Evolutionary conservation across 2,797 vertebrate species (phyloP).

Genomic region (Gadopsis marmoratus): DNA sequence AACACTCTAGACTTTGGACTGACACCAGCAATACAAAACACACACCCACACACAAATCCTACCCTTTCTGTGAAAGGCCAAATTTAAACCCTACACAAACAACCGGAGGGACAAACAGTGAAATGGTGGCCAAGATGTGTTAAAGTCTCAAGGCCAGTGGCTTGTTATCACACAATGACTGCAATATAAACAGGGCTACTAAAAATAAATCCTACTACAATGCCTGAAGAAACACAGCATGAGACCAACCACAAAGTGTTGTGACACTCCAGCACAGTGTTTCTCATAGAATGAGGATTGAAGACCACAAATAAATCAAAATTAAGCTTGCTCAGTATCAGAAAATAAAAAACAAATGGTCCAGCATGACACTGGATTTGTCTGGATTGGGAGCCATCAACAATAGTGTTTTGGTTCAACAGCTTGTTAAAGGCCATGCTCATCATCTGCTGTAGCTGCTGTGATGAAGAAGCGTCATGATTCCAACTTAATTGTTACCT

Average conservation of each 20-base stretch:
- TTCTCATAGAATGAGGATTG: slow-evolving; percentile 1
- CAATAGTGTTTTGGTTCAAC: not conserved
- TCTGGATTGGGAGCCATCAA: slow-evolving; percentile 1
- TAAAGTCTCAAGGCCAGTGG: slow-evolving; percentile 66
- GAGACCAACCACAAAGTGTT: slow-evolving; percentile 51
- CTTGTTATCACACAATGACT: slow-evolving; percentile 71
- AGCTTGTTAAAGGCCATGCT: not conserved
- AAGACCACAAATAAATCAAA: not conserved
- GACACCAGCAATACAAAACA: slow-evolving; percentile 41
- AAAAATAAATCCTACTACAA: slow-evolving; percentile 74
- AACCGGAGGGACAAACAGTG: slow-evolving; percentile 65
- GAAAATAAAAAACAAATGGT: not conserved
- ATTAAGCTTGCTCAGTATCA: not conserved
- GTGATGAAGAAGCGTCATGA: not conserved
- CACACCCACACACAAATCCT: slow-evolving; percentile 28
- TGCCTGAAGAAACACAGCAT: slow-evolving; percentile 53
- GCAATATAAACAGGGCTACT: slow-evolving; percentile 69
- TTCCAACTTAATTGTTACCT: not conserved
- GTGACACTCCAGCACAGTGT: slow-evolving; percentile 14
- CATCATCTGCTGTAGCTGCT: not conserved
- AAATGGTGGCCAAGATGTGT: slow-evolving; percentile 59
- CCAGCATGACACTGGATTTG: not conserved
- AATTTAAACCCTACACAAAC: slow-evolving; percentile 73
- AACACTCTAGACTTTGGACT: slow-evolving; percentile 39
- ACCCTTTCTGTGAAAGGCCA: slow-evolving; percentile 72